Evolutionary conservation across 2,113 vertebrate genomes (phyloP).

Genomic region (Pristiophorus japonicus): DNA sequence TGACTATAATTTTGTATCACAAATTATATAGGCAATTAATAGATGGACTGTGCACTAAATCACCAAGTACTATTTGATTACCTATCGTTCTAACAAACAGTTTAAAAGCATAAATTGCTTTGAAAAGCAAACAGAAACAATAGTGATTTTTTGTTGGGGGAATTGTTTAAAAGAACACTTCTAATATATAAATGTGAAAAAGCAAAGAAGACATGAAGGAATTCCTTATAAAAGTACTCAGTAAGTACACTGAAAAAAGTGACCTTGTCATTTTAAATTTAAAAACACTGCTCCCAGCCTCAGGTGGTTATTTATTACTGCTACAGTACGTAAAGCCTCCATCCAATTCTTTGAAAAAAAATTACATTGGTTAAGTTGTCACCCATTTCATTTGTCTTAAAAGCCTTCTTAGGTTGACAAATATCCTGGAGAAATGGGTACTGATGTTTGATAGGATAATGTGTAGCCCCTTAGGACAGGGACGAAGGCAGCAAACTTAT

Average conservation of each 20-base stretch:
- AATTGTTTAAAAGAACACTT: neutral
- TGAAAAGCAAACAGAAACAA: neutral
- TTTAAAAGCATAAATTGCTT: neutral
- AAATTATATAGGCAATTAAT: constrained; percentile 7
- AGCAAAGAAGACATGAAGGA: neutral
- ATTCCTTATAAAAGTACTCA: neutral
- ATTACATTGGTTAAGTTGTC: constrained; percentile 74
- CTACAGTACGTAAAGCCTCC: constrained; percentile 67
- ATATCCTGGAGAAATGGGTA: constrained; percentile 72
- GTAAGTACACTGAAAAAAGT: constrained; percentile 61
- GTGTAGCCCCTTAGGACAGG: constrained; percentile 73
- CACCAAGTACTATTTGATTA: neutral
- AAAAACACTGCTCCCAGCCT: constrained; percentile 71
- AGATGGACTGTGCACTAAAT: neutral
- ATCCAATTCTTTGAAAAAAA: constrained; percentile 70
- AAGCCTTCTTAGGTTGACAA: constrained; percentile 72
- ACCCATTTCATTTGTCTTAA: constrained; percentile 75
- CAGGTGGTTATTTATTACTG: constrained; percentile 69
- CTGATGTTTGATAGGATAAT: constrained; percentile 81
- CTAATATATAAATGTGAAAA: neutral
- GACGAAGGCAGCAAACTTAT: constrained; percentile 78
- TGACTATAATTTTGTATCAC: constrained; percentile 14
- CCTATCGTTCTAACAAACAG: neutral
- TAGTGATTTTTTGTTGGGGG: neutral
- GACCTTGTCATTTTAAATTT: constrained; percentile 70